Conservation (phyloP, 1,140 invertebrate genomes). For the Conus betulinus region DNA sequence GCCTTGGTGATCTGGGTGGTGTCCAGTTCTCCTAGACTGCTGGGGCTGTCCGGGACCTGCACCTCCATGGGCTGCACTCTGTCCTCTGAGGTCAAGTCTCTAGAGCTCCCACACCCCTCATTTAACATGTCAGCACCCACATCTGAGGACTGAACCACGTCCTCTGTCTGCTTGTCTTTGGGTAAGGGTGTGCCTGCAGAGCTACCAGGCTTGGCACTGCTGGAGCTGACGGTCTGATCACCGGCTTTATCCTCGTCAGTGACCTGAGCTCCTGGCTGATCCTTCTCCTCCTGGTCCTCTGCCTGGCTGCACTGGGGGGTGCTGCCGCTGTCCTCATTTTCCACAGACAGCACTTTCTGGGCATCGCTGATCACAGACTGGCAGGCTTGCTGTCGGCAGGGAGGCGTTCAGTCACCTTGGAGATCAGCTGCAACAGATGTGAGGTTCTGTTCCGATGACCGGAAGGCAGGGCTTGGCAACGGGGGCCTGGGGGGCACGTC, state of each 20-base stretch:
- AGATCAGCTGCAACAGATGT: constrained; percentile 8
- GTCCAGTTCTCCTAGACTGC: constrained; percentile 21
- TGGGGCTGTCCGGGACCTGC: neutral
- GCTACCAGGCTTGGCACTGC: neutral
- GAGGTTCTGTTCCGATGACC: neutral
- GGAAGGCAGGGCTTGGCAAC: neutral
- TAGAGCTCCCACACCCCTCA: too few species aligned
- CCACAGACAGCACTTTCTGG: neutral
- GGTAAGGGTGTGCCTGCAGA: neutral
- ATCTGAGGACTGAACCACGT: neutral
- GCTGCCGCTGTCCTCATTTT: neutral
- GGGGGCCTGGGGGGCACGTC: neutral
- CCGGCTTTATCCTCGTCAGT: neutral
- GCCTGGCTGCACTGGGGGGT: neutral
- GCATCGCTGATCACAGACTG: neutral
- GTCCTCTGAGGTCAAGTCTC: too few species aligned
- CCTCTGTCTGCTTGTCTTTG: neutral
- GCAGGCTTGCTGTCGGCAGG: neutral
- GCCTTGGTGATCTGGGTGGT: constrained; percentile 8
- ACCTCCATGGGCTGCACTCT: too few species aligned
- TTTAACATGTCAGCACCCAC: neutral
- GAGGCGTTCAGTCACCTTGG: neutral
- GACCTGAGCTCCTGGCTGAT: neutral
- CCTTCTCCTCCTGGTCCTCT: neutral
- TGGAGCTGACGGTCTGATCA: neutral